These are phyloP conservation scores for Invenusta paracnida DNA, from an alignment of 2,888 invertebrate species.

Conservation along the genomic window DNA sequence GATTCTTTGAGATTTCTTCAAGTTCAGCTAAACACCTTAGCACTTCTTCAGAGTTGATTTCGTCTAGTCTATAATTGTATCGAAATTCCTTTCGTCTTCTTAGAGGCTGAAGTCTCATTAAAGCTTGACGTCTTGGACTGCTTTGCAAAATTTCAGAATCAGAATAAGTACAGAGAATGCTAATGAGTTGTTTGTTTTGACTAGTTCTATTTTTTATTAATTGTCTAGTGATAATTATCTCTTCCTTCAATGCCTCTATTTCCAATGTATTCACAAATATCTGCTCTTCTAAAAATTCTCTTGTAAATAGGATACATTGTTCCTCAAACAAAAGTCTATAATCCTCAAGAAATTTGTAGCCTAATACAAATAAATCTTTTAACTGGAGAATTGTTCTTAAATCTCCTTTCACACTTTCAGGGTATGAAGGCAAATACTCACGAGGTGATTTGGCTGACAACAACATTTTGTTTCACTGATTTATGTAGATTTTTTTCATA, in stretches of 20 bases:
- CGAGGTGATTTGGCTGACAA: neutral
- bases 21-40: neutral
- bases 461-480: too few species aligned
- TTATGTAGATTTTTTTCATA: too few species aligned
- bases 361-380: conserved; percentile 32
- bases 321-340: conserved; percentile 23
- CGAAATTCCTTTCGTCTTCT: too few species aligned
- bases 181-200: conserved; percentile 3
- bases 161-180: neutral
- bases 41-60: neutral
- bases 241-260: conserved; percentile 22
- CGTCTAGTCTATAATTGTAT: too few species aligned
- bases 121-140: neutral
- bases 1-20: conserved; percentile 23
- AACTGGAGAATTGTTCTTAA: conserved; percentile 23
- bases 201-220: neutral
- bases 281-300: conserved; percentile 32
- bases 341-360: conserved; percentile 35
- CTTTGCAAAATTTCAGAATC: neutral
- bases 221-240: neutral
- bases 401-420: conserved; percentile 16
- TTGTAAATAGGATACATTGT: conserved; percentile 14
- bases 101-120: neutral
- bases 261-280: neutral
- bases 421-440: conserved; percentile 15